phyloP scores from a whole-genome alignment of 2,113 vertebrate genomes.

The Narcine bancroftii region DNA sequence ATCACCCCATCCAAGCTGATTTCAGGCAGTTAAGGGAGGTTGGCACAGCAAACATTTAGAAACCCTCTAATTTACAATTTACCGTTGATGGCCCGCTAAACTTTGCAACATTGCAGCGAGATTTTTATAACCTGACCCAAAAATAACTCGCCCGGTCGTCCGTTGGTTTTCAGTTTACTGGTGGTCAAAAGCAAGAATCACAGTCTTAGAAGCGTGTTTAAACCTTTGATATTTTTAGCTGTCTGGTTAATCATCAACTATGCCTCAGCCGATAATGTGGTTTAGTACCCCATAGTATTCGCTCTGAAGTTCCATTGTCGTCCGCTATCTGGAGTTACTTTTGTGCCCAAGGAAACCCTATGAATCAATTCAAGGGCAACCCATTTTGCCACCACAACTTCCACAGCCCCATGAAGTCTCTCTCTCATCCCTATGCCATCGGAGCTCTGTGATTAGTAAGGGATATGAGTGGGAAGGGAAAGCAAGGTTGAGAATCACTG shows the following conservation, averaged over 20 bases:
- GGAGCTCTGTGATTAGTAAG: too few relatives aligned
- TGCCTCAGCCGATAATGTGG: background rate
- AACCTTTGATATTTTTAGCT: background rate
- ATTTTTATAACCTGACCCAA: background rate
- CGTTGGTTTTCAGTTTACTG: background rate
- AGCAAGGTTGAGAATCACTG: too few relatives aligned
- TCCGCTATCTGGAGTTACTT: background rate
- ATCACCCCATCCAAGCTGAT: background rate
- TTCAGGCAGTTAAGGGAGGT: background rate
- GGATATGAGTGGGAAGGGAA: too few relatives aligned
- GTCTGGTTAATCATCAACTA: background rate
- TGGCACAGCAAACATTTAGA: background rate
- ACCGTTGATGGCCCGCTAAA: background rate
- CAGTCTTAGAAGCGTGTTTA: background rate
- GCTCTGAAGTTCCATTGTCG: background rate
- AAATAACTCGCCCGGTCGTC: background rate
- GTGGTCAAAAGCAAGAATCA: background rate
- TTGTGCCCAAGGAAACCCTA: background rate
- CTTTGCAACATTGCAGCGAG: too few relatives aligned
- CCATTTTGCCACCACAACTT: background rate
- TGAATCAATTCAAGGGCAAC: too few relatives aligned
- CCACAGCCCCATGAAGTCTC: background rate
- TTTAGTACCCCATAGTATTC: background rate
- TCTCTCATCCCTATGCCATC: too few relatives aligned
- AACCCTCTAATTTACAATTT: background rate